Base-by-base conservation (phyloP, 1,140 invertebrate species). In the Drosophila triauraria region DNA sequence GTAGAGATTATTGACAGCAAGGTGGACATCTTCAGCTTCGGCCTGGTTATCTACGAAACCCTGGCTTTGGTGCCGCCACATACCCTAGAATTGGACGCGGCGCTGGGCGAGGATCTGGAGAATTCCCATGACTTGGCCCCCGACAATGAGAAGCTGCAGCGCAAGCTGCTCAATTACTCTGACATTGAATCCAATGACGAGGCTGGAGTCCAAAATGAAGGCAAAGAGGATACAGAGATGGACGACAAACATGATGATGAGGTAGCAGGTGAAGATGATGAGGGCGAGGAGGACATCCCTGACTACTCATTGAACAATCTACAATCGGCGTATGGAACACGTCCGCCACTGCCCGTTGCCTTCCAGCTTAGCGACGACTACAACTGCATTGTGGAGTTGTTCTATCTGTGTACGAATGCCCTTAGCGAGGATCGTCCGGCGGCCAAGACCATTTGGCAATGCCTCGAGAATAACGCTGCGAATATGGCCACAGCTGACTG, bases 11-110 rank as follows among this genome's bases (percentile, higher is more conserved):
- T 97, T 56, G 95, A 96, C 13, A 94, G 93, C 70, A 96, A 96
- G 93, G 95, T 96, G 2, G 97, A 98, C 86, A 96, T 98, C 20
- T 98, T 96, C 93, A 93, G 97, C 15, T 96, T 95, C 80, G 97
- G 97, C 8, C 93, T 97, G 17, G 94, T 96, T 1, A 81, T 97
- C 13, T 97, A 96, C 95, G 97, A 97, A 94, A 97, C 97, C 94
- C 93, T 97, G 85, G 94, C 96, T 0, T 92, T 97, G 10, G 93
- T 94, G 56, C 92, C 95, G 9, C 96, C 97, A n/a, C 95, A 96
- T 91, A 78, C 93, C 1, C 91, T 94, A 9, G 79, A 92, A 25
- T 92, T 94, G 25, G 91, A 93, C 15, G 82, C 91, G 15, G 91
- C 74, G 93, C 50, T 83, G 91, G 82, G 91, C 8, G 91, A 93